Evolutionary conservation across 1,140 invertebrate genomes (phyloP), one percentile per base, ranked within the genome.

Genomic region (Oryzaephilus surinamensis): DNA sequence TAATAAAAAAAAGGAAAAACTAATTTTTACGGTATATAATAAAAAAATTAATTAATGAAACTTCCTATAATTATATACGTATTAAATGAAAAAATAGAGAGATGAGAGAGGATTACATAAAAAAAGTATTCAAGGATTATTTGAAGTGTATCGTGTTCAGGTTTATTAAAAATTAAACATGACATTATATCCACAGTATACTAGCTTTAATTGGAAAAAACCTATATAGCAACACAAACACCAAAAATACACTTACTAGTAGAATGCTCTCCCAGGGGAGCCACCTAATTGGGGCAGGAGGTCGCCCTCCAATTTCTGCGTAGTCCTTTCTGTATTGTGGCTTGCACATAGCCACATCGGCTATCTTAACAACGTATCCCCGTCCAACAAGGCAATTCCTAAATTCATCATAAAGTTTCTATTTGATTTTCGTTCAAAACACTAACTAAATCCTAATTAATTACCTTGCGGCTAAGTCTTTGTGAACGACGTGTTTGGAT

Each of bases 271-370:
- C 84, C 81, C 84, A 87, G 0, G 87, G 77, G 81, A 91, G 85
- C 88, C 87, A 92, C 36, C 87, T 69, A 31, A 93, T 77, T 1
- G 88, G 87, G 38, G 89, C 68, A 18, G 83, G 79, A 10, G 81
- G 76, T 47, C 84, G 79, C 21, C 81, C 84, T 33, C 84, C 83
- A 51, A 86, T 81, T 29, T 84, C 70, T 52, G 83, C 84, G 59
- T 91, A 91, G 55, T 92, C 86, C 8, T 74, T 67, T 20, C 81
- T 73, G 57, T 88, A 92, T 45, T 84, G 75, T 39, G 74, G 77
- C 46, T 84, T 81, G 52, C 82, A 87, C 74, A 90, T 87, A 6
- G 86, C 88, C 59, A 91, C 86, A 66, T 93, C 88, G 6, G 86
- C 82, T 39, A 93, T 79, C 66, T 91, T 90, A 52, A 91, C 74